These are phyloP conservation scores for Caenorhabditis virilis DNA, from an alignment of 2,888 invertebrate species.

Conservation along the genomic window DNA sequence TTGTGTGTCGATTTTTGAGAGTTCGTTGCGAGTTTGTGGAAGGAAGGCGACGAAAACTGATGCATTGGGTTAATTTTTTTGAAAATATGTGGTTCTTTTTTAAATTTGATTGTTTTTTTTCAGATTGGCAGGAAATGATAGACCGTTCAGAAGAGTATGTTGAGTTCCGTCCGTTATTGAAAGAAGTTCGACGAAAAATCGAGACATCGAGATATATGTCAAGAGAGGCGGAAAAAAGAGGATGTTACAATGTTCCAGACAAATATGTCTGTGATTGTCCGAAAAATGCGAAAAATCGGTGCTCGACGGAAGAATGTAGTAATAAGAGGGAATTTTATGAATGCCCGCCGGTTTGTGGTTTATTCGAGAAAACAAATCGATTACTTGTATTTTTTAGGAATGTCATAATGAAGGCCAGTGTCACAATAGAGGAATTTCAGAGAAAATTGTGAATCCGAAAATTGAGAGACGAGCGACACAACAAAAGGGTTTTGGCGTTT, in stretches of 20 bases:
- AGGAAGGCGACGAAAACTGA: not conserved
- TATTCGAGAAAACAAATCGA: too few relatives aligned
- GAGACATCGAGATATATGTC: constrained; percentile 3
- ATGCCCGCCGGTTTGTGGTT: too few relatives aligned
- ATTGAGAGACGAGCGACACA: not conserved
- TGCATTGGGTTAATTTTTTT: too few relatives aligned
- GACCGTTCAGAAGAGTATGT: not conserved
- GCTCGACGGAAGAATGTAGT: constrained; percentile 1
- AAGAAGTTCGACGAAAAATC: constrained; percentile 2
- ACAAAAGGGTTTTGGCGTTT: constrained; percentile 13
- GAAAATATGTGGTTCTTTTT: too few relatives aligned
- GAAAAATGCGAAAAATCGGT: not conserved
- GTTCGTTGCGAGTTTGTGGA: not conserved
- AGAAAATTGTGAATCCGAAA: not conserved
- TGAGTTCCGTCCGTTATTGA: not conserved
- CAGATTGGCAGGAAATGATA: constrained; percentile 4
- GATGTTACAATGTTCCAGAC: not conserved
- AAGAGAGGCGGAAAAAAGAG: not conserved
- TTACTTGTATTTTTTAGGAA: too few relatives aligned
- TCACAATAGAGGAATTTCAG: constrained; percentile 8
- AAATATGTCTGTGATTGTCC: constrained; percentile 11
- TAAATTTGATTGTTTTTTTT: not conserved
- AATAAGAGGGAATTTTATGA: constrained; percentile 3
- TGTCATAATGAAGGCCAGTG: constrained; percentile 2
- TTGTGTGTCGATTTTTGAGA: constrained; percentile 2